Conservation (phyloP, 2,888 invertebrate species). For the Psococerastis gibbosa region DNA sequence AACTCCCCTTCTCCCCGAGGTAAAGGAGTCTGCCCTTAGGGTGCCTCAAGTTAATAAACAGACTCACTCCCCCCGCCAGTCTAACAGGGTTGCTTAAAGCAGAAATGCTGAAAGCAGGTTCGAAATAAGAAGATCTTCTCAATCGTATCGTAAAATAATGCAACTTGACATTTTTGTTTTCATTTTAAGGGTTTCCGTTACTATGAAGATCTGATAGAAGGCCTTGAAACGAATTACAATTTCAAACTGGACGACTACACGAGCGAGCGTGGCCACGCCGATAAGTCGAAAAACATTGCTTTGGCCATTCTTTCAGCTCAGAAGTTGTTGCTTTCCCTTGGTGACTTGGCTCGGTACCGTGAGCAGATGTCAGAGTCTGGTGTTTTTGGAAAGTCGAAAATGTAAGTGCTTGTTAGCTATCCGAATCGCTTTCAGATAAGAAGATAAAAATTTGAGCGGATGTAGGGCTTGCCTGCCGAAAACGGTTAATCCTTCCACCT, state of each 20-base stretch:
- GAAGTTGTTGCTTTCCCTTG: constrained; percentile 72
- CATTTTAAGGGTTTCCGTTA: constrained; percentile 38
- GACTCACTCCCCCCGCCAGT: too few relatives aligned
- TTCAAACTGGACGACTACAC: constrained; percentile 41
- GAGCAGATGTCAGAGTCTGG: constrained; percentile 64
- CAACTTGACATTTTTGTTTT: neutral
- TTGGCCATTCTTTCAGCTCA: constrained; percentile 71
- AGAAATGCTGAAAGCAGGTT: too few relatives aligned
- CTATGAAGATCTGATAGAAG: constrained; percentile 53
- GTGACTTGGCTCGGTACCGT: constrained; percentile 81
- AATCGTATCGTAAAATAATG: too few relatives aligned
- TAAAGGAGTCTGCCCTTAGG: too few relatives aligned
- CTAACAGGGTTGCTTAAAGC: too few relatives aligned
- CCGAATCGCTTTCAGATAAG: constrained; percentile 1
- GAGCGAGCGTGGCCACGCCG: constrained; percentile 25
- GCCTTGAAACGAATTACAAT: constrained; percentile 54
- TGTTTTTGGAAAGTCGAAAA: constrained; percentile 59
- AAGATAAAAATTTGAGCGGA: neutral
- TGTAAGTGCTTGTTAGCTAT: constrained; percentile 32
- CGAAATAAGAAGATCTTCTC: too few relatives aligned
- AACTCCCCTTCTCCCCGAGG: too few relatives aligned
- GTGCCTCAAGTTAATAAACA: too few relatives aligned
- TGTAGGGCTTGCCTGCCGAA: neutral
- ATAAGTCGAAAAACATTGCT: constrained; percentile 45
- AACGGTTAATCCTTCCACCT: neutral